Percentiles rank a stretch among this genome's conserved stretches.
Conservation (phyloP, 2,797 vertebrate species). For the Limnodromus scolopaceus region DNA sequence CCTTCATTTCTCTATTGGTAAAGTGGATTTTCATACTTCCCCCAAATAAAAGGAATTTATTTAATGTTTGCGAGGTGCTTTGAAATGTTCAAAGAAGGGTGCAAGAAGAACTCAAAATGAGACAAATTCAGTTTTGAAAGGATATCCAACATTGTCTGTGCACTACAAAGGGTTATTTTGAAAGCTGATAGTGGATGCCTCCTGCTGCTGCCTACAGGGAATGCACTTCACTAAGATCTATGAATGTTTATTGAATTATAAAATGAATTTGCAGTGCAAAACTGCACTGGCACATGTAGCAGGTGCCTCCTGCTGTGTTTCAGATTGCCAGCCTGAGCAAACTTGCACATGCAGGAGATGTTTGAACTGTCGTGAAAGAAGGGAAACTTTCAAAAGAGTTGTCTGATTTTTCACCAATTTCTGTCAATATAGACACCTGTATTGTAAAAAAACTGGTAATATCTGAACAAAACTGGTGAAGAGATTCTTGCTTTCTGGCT, state of each 20-base stretch:
- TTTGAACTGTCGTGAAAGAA: neutral
- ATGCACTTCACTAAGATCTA: neutral
- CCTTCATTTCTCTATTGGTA: neutral
- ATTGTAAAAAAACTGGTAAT: neutral
- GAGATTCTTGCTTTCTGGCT: neutral
- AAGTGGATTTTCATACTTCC: neutral
- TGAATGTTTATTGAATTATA: neutral
- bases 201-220: neutral
- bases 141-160: neutral
- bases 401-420: neutral
- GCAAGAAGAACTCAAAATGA: neutral
- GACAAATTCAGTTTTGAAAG: neutral
- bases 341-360: neutral
- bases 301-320: neutral
- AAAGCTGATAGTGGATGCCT: neutral
- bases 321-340: neutral
- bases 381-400: neutral
- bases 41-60: neutral
- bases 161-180: neutral
- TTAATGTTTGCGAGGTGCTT: neutral
- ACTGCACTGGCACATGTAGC: neutral
- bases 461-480: neutral
- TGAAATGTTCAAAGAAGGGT: neutral
- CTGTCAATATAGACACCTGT: neutral
- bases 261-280: neutral